phyloP scores from a whole-genome alignment of 1,140 invertebrate genomes.

The Xylocopa sonorina region DNA sequence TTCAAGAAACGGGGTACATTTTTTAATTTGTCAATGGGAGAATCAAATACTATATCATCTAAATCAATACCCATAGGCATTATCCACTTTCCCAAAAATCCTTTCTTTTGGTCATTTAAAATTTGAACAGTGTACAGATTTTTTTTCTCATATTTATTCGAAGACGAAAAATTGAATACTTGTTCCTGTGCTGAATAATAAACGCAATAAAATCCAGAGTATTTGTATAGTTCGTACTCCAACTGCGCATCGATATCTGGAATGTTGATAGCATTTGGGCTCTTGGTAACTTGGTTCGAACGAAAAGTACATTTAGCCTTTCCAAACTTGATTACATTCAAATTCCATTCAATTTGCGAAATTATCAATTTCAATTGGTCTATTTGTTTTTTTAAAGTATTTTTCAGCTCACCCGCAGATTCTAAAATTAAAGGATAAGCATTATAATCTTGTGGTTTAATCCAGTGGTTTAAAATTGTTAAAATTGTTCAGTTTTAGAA shows the following conservation, averaged over 20 bases:
- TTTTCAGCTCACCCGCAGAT: conserved; percentile 37
- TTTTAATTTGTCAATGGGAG: conserved; percentile 37
- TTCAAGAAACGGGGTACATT: conserved; percentile 54
- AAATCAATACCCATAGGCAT: conserved; percentile 66
- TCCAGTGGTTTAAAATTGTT: too few species aligned
- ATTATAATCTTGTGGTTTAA: too few species aligned
- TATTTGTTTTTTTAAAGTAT: conserved; percentile 55
- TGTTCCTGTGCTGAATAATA: conserved; percentile 42
- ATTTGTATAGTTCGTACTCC: conserved; percentile 53
- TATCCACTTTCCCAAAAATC: conserved; percentile 64
- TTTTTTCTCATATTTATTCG: not conserved
- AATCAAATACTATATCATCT: conserved; percentile 38
- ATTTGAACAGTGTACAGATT: conserved; percentile 57
- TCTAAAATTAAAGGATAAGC: conserved; percentile 39
- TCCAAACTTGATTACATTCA: conserved; percentile 31
- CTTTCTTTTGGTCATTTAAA: conserved; percentile 20
- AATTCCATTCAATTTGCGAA: conserved; percentile 34
- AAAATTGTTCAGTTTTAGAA: conserved; percentile 32
- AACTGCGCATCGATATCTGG: conserved; percentile 38
- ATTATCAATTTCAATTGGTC: conserved; percentile 47
- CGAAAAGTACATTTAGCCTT: conserved; percentile 12
- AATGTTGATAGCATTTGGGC: not conserved
- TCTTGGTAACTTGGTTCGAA: not conserved
- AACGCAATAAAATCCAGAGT: conserved; percentile 58
- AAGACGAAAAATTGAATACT: conserved; percentile 58